Base-by-base conservation (phyloP, 2,797 vertebrate genomes). In the Bovichtus diacanthus region DNA sequence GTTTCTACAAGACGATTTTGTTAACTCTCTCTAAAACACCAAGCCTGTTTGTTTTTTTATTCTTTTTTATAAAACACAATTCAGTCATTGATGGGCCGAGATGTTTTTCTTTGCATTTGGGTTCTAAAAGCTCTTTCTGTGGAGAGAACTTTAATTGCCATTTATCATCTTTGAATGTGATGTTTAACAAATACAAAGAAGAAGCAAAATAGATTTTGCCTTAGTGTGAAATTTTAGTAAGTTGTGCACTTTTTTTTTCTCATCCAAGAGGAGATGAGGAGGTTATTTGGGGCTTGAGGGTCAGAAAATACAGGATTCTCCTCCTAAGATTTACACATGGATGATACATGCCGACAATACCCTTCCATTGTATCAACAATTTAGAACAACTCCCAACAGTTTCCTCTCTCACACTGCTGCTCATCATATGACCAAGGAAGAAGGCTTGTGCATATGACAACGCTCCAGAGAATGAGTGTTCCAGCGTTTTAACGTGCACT, bases 351-450 rank as follows among this genome's bases (percentile, higher is more conserved):
- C 4, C 2, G 3, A 51, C 49, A 13, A 51, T 3, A 23, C 38
- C 21, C 53, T 1, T 27, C 38, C n/a, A n/a, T 50, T 21, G 23
- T 2, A 38, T 18, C 51, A 36, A 55, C 39, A 27, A 6, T 71
- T 50, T 1, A 31, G 13, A 68, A 36, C 19, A 38, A 68, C 50
- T 47, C 66, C 29, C 10, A 59, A 11, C 36, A 61, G 68, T 55
- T 10, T 59, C 8, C 41, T 38, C 29, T 34, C 36, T 53, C 68
- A 56, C 60, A 60, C 70, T 69, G 51, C 69, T 80, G 87, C 74
- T 90, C 53, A 83, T 94, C 94, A 94, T 90, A 92, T 94, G 94
- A 95, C 89, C 72, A 58, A 39, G 56, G 73, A 64, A 43, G 69
- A 76, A 72, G 78, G 53, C 58, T 59, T 54, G 64, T 77, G 88